Conservation (phyloP, 2,113 vertebrate genomes). For the Zosterops pallidus region DNA sequence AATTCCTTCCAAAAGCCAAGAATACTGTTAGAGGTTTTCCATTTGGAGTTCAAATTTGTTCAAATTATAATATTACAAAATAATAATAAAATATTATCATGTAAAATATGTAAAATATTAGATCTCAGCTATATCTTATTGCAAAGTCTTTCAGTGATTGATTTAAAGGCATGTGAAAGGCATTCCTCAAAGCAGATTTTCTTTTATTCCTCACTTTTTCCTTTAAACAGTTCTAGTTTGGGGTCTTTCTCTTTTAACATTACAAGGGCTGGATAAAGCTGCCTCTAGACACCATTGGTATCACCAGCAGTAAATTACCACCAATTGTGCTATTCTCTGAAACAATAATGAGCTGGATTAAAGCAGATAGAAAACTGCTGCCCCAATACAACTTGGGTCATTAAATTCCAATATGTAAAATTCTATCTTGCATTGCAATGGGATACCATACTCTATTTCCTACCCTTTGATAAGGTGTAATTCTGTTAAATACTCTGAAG, state of each 20-base stretch:
- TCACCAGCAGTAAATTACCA: slow-evolving; percentile 38
- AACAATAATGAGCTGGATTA: slow-evolving; percentile 22
- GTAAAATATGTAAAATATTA: not conserved
- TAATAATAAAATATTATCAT: not conserved
- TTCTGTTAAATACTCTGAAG: not conserved
- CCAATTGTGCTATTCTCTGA: slow-evolving; percentile 16
- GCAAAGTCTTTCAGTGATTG: not conserved
- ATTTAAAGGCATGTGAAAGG: not conserved
- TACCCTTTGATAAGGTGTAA: not conserved
- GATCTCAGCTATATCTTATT: not conserved
- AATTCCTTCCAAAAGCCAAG: not conserved
- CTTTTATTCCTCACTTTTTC: not conserved
- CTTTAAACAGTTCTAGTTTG: not conserved
- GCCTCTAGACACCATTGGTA: slow-evolving; percentile 14
- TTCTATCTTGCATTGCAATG: not conserved
- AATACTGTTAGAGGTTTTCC: not conserved
- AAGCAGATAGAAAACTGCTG: slow-evolving; percentile 8
- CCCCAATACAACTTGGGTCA: not conserved
- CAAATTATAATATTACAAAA: not conserved
- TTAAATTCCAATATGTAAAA: slow-evolving; percentile 46
- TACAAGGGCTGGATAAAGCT: not conserved
- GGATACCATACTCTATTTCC: not conserved
- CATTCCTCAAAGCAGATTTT: not conserved
- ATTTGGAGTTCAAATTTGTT: not conserved
- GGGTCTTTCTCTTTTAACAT: not conserved